phyloP scores from a whole-genome alignment of 1,140 invertebrate species.

The Pogonomyrmex barbatus region DNA sequence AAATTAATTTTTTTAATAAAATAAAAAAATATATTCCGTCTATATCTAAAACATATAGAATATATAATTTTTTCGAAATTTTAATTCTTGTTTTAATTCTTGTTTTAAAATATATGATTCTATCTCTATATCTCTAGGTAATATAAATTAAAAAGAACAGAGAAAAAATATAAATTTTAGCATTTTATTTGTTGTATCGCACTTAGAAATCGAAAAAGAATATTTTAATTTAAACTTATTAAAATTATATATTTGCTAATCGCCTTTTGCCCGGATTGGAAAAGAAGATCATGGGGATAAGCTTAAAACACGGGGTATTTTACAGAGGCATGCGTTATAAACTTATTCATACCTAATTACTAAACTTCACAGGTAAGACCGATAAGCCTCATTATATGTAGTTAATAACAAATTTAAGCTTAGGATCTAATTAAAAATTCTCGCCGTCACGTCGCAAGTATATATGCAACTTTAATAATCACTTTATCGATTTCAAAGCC shows the following conservation, averaged over 20 bases:
- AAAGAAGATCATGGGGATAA: conserved; percentile 6
- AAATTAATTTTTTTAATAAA: neutral
- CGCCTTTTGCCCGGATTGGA: neutral
- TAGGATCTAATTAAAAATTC: conserved; percentile 53
- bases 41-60: too few species aligned
- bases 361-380: conserved; percentile 44
- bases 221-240: neutral
- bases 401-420: conserved; percentile 47
- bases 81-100: neutral
- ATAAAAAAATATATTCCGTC: neutral
- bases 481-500: conserved; percentile 25
- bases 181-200: neutral
- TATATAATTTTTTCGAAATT: too few species aligned
- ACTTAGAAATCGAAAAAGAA: neutral
- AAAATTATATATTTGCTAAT: neutral
- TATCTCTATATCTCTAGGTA: neutral
- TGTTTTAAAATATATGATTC: neutral
- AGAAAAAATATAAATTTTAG: neutral
- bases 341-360: conserved; percentile 54
- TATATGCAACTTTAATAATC: conserved; percentile 31
- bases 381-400: conserved; percentile 35
- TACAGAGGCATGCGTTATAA: conserved; percentile 3
- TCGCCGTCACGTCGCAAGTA: conserved; percentile 10
- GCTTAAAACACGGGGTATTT: conserved; percentile 5
- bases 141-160: neutral